A percentile compares a stretch with the other conserved stretches of the same genome.
These are phyloP conservation scores for Rhagoletis zephyria DNA, from an alignment of 1,140 invertebrate genomes.

Conservation along the genomic window DNA sequence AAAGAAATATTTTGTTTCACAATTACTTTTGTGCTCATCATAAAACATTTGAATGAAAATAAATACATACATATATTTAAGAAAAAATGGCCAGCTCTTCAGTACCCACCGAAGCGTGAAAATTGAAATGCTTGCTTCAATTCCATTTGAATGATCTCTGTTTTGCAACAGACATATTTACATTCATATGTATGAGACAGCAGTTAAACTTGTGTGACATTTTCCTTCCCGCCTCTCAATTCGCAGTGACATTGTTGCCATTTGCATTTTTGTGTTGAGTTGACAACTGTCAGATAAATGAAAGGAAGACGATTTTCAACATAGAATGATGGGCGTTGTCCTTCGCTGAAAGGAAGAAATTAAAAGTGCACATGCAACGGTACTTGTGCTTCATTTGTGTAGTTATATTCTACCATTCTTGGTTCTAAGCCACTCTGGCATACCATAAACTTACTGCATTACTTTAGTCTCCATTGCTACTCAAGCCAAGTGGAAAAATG, in stretches of 20 bases:
- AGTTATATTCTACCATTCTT: not conserved
- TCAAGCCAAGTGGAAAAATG: constrained; percentile 70
- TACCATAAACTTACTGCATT: not conserved
- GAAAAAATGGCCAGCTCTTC: too few relatives aligned
- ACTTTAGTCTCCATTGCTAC: constrained; percentile 55
- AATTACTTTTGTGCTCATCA: too few relatives aligned
- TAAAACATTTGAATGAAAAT: too few relatives aligned
- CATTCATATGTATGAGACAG: not conserved
- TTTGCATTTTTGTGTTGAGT: not conserved
- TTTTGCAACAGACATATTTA: not conserved
- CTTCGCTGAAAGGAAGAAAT: not conserved
- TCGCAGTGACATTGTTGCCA: not conserved
- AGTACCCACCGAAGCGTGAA: not conserved
- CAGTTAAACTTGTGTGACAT: not conserved
- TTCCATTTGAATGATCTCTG: not conserved
- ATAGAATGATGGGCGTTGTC: not conserved
- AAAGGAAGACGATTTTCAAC: constrained; percentile 25
- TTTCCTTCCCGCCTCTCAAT: not conserved
- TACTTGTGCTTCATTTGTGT: not conserved
- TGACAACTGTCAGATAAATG: constrained; percentile 3
- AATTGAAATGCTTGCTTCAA: not conserved
- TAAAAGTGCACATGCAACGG: not conserved
- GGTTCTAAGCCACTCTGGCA: constrained; percentile 25
- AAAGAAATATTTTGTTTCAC: too few relatives aligned
- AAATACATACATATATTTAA: too few relatives aligned